Evolutionary conservation across 2,113 vertebrate genomes (phyloP).

Genomic region (Neolamprologus ventralis): DNA sequence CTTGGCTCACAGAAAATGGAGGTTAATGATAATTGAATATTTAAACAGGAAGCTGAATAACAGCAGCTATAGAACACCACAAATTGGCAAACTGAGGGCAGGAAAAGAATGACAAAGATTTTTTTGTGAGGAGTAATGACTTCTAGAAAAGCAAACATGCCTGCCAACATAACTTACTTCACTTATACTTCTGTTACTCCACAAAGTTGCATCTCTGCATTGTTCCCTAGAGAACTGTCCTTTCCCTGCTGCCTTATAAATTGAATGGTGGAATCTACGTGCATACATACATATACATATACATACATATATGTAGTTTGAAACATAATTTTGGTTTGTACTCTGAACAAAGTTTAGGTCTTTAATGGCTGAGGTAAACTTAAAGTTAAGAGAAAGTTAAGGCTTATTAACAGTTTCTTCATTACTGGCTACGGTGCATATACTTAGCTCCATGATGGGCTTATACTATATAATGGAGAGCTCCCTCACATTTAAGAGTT

Average conservation of each 20-base stretch:
- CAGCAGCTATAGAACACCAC: neutral
- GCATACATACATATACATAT: neutral
- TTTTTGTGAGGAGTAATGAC: neutral
- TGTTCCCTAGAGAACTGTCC: neutral
- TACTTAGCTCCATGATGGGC: neutral
- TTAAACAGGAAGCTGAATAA: conserved; percentile 30
- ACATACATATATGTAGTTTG: neutral
- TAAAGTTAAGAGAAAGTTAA: neutral
- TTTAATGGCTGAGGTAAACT: neutral
- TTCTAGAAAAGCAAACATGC: neutral
- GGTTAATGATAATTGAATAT: conserved; percentile 46
- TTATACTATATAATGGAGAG: neutral
- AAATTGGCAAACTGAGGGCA: neutral
- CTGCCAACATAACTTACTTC: neutral
- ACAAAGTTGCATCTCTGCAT: neutral
- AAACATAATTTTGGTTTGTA: neutral
- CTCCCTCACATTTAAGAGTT: neutral
- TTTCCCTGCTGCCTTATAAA: neutral
- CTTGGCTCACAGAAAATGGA: neutral
- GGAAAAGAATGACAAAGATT: neutral
- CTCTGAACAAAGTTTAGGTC: neutral
- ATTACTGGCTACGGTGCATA: neutral
- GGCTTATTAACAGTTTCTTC: neutral
- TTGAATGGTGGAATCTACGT: neutral
- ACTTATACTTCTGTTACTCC: neutral